These are phyloP conservation scores for Corythaeola cristata DNA, from an alignment of 2,113 vertebrate species.

Conservation along the genomic window DNA sequence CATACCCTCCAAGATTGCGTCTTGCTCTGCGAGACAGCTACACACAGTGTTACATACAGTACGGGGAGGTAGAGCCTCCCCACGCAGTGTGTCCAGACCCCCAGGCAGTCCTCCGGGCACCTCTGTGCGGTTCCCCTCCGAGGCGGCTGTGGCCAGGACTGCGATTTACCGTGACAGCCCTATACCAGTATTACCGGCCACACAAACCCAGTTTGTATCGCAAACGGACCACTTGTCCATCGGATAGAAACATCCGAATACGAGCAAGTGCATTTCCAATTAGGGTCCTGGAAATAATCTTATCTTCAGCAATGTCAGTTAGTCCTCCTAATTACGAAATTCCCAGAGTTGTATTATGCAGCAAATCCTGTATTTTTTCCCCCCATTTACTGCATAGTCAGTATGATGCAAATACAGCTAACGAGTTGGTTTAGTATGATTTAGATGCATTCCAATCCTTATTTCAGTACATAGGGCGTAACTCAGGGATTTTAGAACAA, in stretches of 20 bases:
- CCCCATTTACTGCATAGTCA: neutral
- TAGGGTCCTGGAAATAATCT: neutral
- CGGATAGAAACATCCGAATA: neutral
- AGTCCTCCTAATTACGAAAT: neutral
- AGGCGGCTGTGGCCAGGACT: neutral
- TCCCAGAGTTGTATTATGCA: neutral
- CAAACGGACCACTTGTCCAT: neutral
- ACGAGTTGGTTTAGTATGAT: neutral
- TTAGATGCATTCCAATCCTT: neutral
- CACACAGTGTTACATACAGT: rapidly evolving
- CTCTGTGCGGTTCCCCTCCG: neutral
- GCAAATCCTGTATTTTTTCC: neutral
- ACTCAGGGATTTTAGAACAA: neutral
- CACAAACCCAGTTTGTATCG: no score
- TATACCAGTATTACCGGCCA: no score
- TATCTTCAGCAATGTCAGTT: neutral
- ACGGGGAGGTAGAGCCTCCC: neutral
- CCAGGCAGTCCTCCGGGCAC: neutral
- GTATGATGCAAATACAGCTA: neutral
- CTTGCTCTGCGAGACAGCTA: neutral
- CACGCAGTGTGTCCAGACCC: rapidly evolving
- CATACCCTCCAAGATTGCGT: neutral
- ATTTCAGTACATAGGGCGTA: neutral
- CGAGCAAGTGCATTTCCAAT: neutral
- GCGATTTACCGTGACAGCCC: neutral